Evolutionary conservation across 2,888 invertebrate genomes (phyloP).

Genomic region (Antitype chi): DNA sequence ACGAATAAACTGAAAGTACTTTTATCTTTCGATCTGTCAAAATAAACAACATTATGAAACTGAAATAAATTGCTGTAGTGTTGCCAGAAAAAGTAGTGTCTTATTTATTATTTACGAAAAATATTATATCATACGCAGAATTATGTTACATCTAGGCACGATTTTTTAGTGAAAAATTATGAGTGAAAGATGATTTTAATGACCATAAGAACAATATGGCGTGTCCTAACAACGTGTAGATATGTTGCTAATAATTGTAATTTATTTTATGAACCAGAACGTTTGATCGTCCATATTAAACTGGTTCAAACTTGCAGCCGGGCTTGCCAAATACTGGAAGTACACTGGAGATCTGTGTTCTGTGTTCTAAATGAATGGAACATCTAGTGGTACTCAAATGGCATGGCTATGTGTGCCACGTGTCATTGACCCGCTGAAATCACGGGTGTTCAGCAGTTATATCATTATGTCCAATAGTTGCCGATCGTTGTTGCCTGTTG

Average conservation of each 20-base stretch:
- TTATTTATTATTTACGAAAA: constrained; percentile 10
- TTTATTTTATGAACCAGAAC: constrained; percentile 41
- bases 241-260: constrained; percentile 47
- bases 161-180: constrained; percentile 11
- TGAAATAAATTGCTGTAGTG: constrained; percentile 4
- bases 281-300: constrained; percentile 27
- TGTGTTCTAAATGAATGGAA: constrained; percentile 47
- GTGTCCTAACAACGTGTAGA: constrained; percentile 26
- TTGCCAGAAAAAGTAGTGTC: not conserved
- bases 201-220: not conserved
- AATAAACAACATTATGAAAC: constrained; percentile 16
- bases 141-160: not conserved
- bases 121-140: not conserved
- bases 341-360: constrained; percentile 26
- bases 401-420: constrained; percentile 67
- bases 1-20: not conserved
- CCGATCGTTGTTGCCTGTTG: constrained; percentile 83
- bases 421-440: constrained; percentile 86
- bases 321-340: constrained; percentile 51
- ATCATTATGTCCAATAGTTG: constrained; percentile 82
- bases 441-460: constrained; percentile 84
- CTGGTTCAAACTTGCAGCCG: constrained; percentile 35
- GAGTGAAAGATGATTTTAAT: not conserved
- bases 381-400: constrained; percentile 61
- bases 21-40: constrained; percentile 6